A percentile compares a stretch with the other conserved stretches of the same genome.
These are phyloP conservation scores for Drosophila kohkoa DNA, from an alignment of 1,140 invertebrate genomes.

Conservation along the genomic window DNA sequence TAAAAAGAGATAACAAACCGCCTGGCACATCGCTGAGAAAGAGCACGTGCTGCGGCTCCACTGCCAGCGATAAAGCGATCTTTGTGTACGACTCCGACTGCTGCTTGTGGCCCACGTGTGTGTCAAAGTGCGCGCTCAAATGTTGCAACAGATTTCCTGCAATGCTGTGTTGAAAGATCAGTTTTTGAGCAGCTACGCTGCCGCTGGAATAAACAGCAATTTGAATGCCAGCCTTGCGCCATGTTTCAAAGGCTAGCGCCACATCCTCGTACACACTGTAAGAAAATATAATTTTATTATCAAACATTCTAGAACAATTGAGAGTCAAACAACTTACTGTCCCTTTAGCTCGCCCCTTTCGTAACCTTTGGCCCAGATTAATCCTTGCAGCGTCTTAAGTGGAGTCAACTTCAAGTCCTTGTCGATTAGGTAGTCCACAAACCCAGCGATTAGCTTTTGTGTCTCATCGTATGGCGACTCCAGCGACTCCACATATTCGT, in stretches of 20 bases:
- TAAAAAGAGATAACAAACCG: slow-evolving; percentile 86
- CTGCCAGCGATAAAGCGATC: slow-evolving; percentile 89
- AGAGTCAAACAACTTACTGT: slow-evolving; percentile 90
- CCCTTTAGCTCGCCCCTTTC: slow-evolving; percentile 91
- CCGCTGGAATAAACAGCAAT: slow-evolving; percentile 97
- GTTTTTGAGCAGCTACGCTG: slow-evolving; percentile 95
- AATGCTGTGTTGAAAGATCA: slow-evolving; percentile 92
- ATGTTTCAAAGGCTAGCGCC: slow-evolving; percentile 89
- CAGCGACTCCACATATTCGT: slow-evolving; percentile 28
- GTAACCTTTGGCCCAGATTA: slow-evolving; percentile 95
- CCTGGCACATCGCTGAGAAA: slow-evolving; percentile 94
- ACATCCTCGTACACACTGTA: slow-evolving; percentile 95
- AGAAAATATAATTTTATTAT: not conserved
- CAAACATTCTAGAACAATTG: not conserved
- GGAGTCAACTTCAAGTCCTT: slow-evolving; percentile 91
- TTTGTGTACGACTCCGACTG: slow-evolving; percentile 90
- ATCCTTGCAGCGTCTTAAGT: slow-evolving; percentile 94
- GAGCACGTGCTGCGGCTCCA: slow-evolving; percentile 88
- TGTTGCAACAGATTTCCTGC: slow-evolving; percentile 91
- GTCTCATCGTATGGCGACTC: not conserved
- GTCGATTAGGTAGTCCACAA: slow-evolving; percentile 88
- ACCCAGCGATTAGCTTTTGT: slow-evolving; percentile 39
- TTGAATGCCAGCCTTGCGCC: slow-evolving; percentile 88
- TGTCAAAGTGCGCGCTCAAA: slow-evolving; percentile 95
- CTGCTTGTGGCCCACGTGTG: slow-evolving; percentile 92